Evolutionary conservation across 1,140 invertebrate species (phyloP).

Genomic region (Danaus plexippus): DNA sequence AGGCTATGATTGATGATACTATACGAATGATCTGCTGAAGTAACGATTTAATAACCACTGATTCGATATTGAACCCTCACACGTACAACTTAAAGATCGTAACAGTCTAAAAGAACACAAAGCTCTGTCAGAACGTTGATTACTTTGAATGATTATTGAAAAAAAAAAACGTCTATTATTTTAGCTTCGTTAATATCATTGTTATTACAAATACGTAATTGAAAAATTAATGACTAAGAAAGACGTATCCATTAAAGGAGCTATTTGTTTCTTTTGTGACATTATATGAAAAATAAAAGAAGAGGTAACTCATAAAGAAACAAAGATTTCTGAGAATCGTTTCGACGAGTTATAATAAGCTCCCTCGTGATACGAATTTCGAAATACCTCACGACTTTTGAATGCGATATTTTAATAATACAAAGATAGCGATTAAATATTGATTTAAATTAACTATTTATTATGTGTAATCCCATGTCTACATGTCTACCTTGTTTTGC

Average conservation of each 20-base stretch:
- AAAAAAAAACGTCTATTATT: no score
- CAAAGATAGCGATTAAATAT: no score
- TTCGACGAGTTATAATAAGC: constrained; percentile 14
- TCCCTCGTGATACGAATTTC: constrained; percentile 12
- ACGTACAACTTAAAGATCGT: constrained; percentile 12
- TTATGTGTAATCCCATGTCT: no score
- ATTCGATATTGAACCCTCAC: constrained; percentile 15
- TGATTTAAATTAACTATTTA: no score
- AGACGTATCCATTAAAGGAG: constrained; percentile 6
- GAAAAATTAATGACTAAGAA: no score
- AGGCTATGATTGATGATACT: constrained; percentile 48
- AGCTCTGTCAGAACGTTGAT: no score
- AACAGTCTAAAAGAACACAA: constrained; percentile 10
- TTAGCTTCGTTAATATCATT: no score
- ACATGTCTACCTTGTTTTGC: no score
- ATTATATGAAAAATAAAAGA: constrained; percentile 9
- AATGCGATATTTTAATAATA: constrained; percentile 14
- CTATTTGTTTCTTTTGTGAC: constrained; percentile 12
- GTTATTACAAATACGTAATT: no score
- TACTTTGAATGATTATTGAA: no score
- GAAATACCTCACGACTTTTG: constrained; percentile 10
- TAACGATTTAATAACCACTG: constrained; percentile 20
- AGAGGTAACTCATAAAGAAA: constrained; percentile 9
- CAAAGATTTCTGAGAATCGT: constrained; percentile 11
- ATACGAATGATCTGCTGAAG: constrained; percentile 29